A percentile compares a stretch with the other conserved stretches of the same genome.
These are phyloP conservation scores for Excalfactoria chinensis DNA, from an alignment of 2,113 vertebrate species.

Conservation along the genomic window DNA sequence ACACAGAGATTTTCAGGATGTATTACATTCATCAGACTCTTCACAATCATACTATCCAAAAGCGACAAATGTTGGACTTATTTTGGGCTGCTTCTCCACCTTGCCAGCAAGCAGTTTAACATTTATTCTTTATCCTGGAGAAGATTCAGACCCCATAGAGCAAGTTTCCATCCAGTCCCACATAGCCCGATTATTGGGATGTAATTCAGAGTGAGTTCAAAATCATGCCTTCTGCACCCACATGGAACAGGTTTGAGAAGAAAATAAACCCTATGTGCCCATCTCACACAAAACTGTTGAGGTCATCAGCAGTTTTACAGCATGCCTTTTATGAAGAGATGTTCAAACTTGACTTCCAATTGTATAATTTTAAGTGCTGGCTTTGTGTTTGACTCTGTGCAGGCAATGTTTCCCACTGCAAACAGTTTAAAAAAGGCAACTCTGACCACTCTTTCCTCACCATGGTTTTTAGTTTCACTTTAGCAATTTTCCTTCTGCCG, in stretches of 20 bases:
- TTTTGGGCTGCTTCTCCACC: background rate
- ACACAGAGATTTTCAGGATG: background rate
- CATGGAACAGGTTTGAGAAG: background rate
- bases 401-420: background rate
- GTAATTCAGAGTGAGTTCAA: background rate
- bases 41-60: background rate
- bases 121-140: background rate
- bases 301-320: background rate
- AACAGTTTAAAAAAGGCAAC: background rate
- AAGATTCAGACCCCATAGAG: background rate
- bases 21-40: background rate
- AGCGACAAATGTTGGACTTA: background rate
- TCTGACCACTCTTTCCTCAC: background rate
- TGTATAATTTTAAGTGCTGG: background rate
- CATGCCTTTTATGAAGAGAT: background rate
- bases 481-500: background rate
- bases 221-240: background rate
- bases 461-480: rapidly evolving
- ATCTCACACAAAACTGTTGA: background rate
- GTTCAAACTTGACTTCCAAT: background rate
- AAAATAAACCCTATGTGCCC: background rate
- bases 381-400: background rate
- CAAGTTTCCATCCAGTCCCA: background rate
- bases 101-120: background rate
- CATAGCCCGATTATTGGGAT: background rate